A percentile compares a stretch with the other conserved stretches of the same genome.
Conservation (phyloP, 2,113 vertebrate species). For the Pteruthius melanotis region DNA sequence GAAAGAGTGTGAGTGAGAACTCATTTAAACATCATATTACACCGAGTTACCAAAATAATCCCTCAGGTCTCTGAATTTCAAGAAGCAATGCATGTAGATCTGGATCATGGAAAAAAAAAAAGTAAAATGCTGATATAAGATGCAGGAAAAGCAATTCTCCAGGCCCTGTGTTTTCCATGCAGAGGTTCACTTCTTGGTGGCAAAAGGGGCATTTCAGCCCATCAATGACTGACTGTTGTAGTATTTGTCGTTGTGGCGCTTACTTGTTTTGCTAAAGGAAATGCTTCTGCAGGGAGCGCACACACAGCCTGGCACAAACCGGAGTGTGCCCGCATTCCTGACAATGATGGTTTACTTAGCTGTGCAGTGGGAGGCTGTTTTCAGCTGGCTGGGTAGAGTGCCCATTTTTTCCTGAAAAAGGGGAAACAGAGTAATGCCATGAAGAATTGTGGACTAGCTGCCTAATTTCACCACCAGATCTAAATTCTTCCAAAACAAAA, state of each 20-base stretch:
- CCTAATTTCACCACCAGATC: neutral
- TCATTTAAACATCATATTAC: neutral
- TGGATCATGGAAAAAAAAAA: neutral
- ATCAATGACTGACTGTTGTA: conserved; percentile 28
- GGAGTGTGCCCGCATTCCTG: neutral
- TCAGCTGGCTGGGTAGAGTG: neutral
- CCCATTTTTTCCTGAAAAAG: conserved; percentile 11
- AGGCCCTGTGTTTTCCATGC: neutral
- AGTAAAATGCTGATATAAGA: neutral
- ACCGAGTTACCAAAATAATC: neutral
- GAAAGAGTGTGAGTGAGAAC: neutral
- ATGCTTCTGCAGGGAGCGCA: neutral
- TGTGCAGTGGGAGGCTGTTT: neutral
- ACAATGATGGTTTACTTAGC: conserved; percentile 42
- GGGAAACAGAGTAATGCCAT: neutral
- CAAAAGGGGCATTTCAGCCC: neutral
- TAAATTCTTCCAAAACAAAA: conserved; percentile 54
- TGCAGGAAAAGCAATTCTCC: neutral
- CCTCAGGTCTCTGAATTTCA: neutral
- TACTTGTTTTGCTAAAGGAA: conserved; percentile 41
- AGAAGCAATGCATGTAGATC: rapidly evolving
- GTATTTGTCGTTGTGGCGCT: neutral
- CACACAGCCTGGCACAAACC: conserved; percentile 8
- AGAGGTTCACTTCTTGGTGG: neutral
- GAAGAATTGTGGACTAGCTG: neutral